These are phyloP conservation scores for Eretmodus cyanostictus DNA, from an alignment of 2,113 vertebrate genomes.

Conservation along the genomic window DNA sequence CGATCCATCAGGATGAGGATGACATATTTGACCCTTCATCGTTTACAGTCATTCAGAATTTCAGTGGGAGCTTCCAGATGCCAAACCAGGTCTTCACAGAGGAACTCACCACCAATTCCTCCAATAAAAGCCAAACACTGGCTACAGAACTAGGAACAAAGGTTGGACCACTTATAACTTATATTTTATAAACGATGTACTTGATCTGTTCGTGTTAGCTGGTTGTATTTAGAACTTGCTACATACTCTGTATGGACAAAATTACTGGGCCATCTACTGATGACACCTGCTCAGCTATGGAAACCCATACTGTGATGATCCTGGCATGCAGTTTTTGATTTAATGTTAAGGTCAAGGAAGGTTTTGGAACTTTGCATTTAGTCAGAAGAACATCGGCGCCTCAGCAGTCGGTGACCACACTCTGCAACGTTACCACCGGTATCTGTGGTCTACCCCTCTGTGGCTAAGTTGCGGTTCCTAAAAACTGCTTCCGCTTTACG, in stretches of 20 bases:
- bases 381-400: neutral
- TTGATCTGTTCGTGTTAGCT: neutral
- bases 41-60: constrained; percentile 44
- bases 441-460: neutral
- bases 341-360: neutral
- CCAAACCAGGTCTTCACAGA: constrained; percentile 20
- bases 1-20: constrained; percentile 41
- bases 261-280: neutral
- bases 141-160: constrained; percentile 2
- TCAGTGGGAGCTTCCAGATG: constrained; percentile 63
- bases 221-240: neutral
- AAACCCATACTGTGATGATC: neutral
- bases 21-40: constrained; percentile 45
- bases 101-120: neutral
- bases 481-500: neutral
- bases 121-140: neutral
- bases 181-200: neutral
- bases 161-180: constrained; percentile 14
- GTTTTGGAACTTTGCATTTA: neutral
- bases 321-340: neutral
- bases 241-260: neutral
- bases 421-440: neutral
- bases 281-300: neutral
- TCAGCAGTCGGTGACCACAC: neutral
- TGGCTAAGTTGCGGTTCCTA: neutral